Evolutionary conservation across 2,113 vertebrate species (phyloP), one percentile per base, ranked within the genome.

Genomic region (Excalfactoria chinensis): DNA sequence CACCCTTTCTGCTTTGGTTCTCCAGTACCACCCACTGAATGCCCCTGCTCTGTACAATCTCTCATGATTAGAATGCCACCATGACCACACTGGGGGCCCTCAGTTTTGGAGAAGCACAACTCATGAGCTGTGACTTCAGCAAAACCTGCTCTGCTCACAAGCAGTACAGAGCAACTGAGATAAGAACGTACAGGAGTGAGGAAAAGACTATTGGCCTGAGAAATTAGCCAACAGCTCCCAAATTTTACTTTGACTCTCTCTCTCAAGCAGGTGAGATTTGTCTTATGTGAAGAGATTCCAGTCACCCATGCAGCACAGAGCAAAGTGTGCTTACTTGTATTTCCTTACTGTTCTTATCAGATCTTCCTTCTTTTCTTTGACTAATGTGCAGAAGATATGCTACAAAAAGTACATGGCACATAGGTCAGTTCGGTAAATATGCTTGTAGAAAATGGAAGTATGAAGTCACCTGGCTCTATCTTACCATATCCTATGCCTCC

Each of bases 261-360:
- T 23, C 7, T 14, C 16, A 56, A 41, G 64, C 30, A 25, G 12
- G 53, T 74, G 23, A 81, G 23, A 55, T 46, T n/a, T 49, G 37
- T 71, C 51, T 26, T 70, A 26, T 67, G 41, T 15, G 70, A 87
- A 87, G 23, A 21, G 13, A 23, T n/a, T 83, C 0, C 0, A n/a
- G 41, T 63, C 11, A 3, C 20, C 43, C 2, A 3, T 3, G 25
- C 1, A 3, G 26, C 30, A 53, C 0, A 34, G 6, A 86, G 14
- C 4, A 25, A 81, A 78, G 35, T 32, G 11, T 32, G 76, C 44
- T 41, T 85, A 44, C 32, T 20, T 71, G 18, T 4, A 41, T 8
- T 26, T 62, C 66, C 60, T 84, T 74, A 30, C n/a, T 63, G 8
- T 64, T 83, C 59, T 56, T 51, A 75, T 55, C n/a, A 71, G 41